These are phyloP conservation scores for Timema cristinae DNA, from an alignment of 2,888 invertebrate genomes.

Conservation along the genomic window DNA sequence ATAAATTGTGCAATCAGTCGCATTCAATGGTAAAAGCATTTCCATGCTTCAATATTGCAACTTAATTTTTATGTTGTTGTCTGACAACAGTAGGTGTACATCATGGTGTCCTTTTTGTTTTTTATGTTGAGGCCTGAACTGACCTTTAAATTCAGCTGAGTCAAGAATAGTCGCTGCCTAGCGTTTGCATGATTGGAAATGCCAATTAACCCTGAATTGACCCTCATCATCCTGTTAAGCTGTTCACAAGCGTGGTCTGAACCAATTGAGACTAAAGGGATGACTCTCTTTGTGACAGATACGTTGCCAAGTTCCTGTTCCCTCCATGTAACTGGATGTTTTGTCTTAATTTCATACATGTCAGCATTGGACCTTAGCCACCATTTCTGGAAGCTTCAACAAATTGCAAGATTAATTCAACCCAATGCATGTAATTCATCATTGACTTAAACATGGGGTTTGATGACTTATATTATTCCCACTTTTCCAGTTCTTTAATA, in stretches of 20 bases:
- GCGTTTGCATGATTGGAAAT: neutral
- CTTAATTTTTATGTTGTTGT: neutral
- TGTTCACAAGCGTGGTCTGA: neutral
- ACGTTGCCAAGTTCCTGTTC: neutral
- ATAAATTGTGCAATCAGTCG: neutral
- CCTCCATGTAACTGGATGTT: neutral
- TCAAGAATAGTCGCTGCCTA: constrained; percentile 1
- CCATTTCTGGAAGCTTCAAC: constrained; percentile 1
- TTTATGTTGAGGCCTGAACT: neutral
- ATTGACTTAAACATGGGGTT: neutral
- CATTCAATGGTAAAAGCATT: neutral
- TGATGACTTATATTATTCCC: neutral
- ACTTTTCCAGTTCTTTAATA: neutral
- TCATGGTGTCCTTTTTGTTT: neutral
- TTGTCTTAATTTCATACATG: constrained; percentile 3
- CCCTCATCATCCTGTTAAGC: neutral
- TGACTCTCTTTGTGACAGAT: neutral
- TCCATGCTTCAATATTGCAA: neutral
- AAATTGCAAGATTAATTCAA: neutral
- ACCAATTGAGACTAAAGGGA: neutral
- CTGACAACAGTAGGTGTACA: neutral
- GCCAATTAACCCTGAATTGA: constrained; percentile 5
- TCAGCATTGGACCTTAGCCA: neutral
- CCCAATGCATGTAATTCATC: neutral
- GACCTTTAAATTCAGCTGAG: neutral